Percentiles rank a stretch among this genome's conserved stretches.
phyloP scores from a whole-genome alignment of 2,888 invertebrate genomes.

The Apoderus coryli region DNA sequence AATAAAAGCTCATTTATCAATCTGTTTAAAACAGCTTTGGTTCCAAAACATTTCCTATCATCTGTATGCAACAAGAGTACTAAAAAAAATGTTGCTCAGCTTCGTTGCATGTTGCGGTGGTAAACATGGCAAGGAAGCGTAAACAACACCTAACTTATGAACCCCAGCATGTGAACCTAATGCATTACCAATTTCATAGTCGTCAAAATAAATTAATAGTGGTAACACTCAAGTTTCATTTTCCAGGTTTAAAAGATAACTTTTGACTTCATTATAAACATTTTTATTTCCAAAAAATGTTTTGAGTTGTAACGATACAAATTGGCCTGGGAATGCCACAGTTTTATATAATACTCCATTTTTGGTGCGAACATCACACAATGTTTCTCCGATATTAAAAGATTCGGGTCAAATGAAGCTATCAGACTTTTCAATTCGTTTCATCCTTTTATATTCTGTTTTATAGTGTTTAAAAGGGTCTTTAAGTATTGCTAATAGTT shows the following conservation, averaged over 20 bases:
- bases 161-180: slow-evolving; percentile 4
- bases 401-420: slow-evolving; percentile 2
- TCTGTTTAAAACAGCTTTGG: slow-evolving; percentile 1
- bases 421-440: slow-evolving; percentile 1
- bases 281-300: slow-evolving; percentile 1
- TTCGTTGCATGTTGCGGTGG: slow-evolving; percentile 3
- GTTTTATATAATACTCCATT: slow-evolving; percentile 4
- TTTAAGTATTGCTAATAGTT: neutral
- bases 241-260: neutral
- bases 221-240: slow-evolving; percentile 3
- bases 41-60: slow-evolving; percentile 4
- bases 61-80: slow-evolving; percentile 1
- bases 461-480: slow-evolving; percentile 2
- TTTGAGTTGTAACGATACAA: slow-evolving; percentile 4
- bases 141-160: slow-evolving; percentile 2
- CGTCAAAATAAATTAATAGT: neutral
- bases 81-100: slow-evolving; percentile 3
- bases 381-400: neutral
- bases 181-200: slow-evolving; percentile 4
- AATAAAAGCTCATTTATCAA: slow-evolving; percentile 1
- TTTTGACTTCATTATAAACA: slow-evolving; percentile 3
- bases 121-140: slow-evolving; percentile 3
- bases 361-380: slow-evolving; percentile 2
- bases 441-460: neutral
- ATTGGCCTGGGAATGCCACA: slow-evolving; percentile 1